Base-by-base conservation (phyloP, 2,113 vertebrate species). In the Hyla sarda region DNA sequence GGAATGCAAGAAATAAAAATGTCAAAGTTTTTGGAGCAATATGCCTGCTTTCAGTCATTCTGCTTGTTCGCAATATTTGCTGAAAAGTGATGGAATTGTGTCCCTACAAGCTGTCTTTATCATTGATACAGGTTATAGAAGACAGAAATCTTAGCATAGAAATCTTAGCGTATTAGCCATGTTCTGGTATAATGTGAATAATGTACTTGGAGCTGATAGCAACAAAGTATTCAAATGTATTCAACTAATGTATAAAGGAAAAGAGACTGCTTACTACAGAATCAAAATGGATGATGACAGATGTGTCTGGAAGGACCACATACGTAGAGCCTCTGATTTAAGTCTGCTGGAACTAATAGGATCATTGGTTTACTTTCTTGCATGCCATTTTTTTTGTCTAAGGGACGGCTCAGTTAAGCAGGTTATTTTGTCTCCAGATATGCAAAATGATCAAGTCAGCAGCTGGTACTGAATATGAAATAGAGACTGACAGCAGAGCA, bases 321-420 rank as follows among this genome's bases (percentile, higher is more conserved):
- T 96, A 96, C 94, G 90, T 95, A 90, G 95, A 94, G 88, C 94
- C 93, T 95, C 95, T 95, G 94, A 95, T 95, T 95, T 95, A 95
- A 95, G 93, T 96, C 94, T 95, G 92, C 93, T 95, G 94, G 94
- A 96, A 95, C 95, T 96, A 96, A 96, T 95, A 95, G 95, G 95
- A 95, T 96, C 94, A 96, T 92, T 95, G 92, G 91, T 93, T 93
- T 93, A 93, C 93, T 94, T 88, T 93, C 92, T 92, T 91, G 89
- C 91, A 88, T 91, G 90, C 91, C 91, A 91, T 90, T 94, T 94
- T 94, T 94, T 94, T 94, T 92, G 90, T 71, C 91, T 92, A 91
- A 93, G 8, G 92, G 92, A 91, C 82, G 93, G 92, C 88, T 94
- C 94, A 88, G 90, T 92, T 93, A 95, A 95, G 93, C 91, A 92